A percentile compares a stretch with the other conserved stretches of the same genome.
Evolutionary conservation across 2,888 invertebrate genomes (phyloP).

Genomic region (Cheilosia variabilis): DNA sequence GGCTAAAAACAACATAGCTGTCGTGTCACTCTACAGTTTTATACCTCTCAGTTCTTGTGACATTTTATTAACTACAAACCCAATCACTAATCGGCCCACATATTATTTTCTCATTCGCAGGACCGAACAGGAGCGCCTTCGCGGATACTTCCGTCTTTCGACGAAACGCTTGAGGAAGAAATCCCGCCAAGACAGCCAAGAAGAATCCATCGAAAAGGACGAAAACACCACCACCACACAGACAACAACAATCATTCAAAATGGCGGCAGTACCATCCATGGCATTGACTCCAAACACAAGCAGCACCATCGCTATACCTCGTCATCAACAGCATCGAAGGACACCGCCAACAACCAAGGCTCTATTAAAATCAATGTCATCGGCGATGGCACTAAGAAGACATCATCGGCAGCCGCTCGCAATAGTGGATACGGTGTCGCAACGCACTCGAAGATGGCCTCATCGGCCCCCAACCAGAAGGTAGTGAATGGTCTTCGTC

Average conservation of each 20-base stretch:
- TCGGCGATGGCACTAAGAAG: constrained; percentile 79
- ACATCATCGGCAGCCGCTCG: constrained; percentile 36
- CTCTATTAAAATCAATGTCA: constrained; percentile 81
- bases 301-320: constrained; percentile 69
- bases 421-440: constrained; percentile 31
- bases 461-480: constrained; percentile 53
- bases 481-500: constrained; percentile 57
- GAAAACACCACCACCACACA: constrained; percentile 80
- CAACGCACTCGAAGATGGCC: constrained; percentile 42
- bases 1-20: too few species aligned
- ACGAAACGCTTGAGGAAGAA: constrained; percentile 83
- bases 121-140: constrained; percentile 85
- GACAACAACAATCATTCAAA: constrained; percentile 79
- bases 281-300: constrained; percentile 28
- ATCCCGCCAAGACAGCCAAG: constrained; percentile 83
- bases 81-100: neutral
- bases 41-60: too few species aligned
- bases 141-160: constrained; percentile 85
- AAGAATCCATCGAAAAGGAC: constrained; percentile 81
- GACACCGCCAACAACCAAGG: constrained; percentile 78
- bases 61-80: too few species aligned
- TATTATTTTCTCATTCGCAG: constrained; percentile 80
- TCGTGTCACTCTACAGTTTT: too few species aligned
- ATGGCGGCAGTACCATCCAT: constrained; percentile 58
- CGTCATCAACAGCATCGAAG: constrained; percentile 50